These are phyloP conservation scores for Paraplagusia blochii DNA, from an alignment of 2,113 vertebrate species.

Conservation along the genomic window DNA sequence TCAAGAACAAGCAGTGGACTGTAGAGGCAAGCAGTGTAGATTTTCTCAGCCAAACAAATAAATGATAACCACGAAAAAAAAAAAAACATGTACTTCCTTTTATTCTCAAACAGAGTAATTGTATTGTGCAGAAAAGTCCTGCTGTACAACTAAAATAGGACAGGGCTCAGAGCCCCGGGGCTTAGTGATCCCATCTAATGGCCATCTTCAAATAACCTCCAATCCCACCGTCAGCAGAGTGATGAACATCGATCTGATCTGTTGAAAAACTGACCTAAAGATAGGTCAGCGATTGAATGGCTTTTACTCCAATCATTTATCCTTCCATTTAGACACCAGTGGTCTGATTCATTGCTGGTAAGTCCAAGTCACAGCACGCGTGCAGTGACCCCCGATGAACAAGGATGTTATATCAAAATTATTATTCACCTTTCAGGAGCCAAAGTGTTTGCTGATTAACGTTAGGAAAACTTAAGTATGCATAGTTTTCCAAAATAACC, in stretches of 20 bases:
- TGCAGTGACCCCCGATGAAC: too few species aligned
- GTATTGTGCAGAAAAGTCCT: conserved; percentile 26
- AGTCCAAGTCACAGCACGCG: too few species aligned
- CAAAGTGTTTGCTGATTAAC: too few species aligned
- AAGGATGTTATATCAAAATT: too few species aligned
- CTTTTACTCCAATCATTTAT: conserved; percentile 13
- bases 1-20: conserved; percentile 12
- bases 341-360: too few species aligned
- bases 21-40: too few species aligned
- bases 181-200: conserved; percentile 12
- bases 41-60: too few species aligned
- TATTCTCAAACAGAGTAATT: background rate
- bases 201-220: conserved; percentile 24
- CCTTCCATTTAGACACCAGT: background rate
- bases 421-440: too few species aligned
- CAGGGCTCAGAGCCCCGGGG: conserved; percentile 24
- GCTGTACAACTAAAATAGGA: conserved; percentile 19
- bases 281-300: background rate
- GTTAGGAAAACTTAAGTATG: too few species aligned
- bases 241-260: conserved; percentile 23
- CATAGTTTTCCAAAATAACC: too few species aligned
- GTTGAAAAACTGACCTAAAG: conserved; percentile 8
- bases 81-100: too few species aligned
- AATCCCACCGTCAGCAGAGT: conserved; percentile 13
- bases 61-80: too few species aligned